Conservation (phyloP, 2,797 vertebrate species). For the Channallabes apus region DNA sequence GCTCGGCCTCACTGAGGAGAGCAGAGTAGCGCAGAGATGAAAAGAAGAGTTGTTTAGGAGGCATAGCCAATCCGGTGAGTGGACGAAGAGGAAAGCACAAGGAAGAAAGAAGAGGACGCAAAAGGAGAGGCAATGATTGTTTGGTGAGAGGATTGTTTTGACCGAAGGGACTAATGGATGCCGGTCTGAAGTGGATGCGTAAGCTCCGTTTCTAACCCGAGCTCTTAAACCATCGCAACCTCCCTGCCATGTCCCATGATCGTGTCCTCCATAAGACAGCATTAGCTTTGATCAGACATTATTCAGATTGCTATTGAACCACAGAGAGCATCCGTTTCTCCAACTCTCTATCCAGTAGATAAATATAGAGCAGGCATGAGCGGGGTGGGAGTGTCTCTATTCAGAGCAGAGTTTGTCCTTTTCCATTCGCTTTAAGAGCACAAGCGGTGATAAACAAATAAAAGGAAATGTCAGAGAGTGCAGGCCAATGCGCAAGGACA, state of each 20-base stretch:
- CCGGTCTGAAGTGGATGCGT: slow-evolving; percentile 30
- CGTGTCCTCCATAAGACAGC: slow-evolving; percentile 10
- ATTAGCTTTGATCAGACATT: slow-evolving; percentile 39
- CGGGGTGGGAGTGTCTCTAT: slow-evolving; percentile 21
- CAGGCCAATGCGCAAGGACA: slow-evolving; percentile 4
- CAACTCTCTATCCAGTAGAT: slow-evolving; percentile 26
- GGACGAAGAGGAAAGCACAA: slow-evolving; percentile 6
- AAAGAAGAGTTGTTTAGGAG: slow-evolving; percentile 33
- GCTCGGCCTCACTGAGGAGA: slow-evolving; percentile 29
- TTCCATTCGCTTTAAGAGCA: slow-evolving; percentile 42
- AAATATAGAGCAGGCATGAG: slow-evolving; percentile 22
- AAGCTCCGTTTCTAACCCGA: slow-evolving; percentile 10
- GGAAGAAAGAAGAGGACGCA: neutral
- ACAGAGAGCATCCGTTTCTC: slow-evolving; percentile 3
- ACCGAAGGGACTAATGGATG: slow-evolving; percentile 40
- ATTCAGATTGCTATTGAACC: slow-evolving; percentile 37
- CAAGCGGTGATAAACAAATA: slow-evolving; percentile 36
- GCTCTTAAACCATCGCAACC: slow-evolving; percentile 8
- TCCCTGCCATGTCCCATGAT: neutral
- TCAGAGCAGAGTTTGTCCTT: slow-evolving; percentile 38
- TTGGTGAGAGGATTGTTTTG: slow-evolving; percentile 19
- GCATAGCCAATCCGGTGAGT: slow-evolving; percentile 12
- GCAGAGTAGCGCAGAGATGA: slow-evolving; percentile 9
- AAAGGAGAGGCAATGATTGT: neutral
- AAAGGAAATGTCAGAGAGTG: slow-evolving; percentile 48